These are phyloP conservation scores for Drosophila prolongata DNA, from an alignment of 2,888 invertebrate genomes.

Conservation along the genomic window DNA sequence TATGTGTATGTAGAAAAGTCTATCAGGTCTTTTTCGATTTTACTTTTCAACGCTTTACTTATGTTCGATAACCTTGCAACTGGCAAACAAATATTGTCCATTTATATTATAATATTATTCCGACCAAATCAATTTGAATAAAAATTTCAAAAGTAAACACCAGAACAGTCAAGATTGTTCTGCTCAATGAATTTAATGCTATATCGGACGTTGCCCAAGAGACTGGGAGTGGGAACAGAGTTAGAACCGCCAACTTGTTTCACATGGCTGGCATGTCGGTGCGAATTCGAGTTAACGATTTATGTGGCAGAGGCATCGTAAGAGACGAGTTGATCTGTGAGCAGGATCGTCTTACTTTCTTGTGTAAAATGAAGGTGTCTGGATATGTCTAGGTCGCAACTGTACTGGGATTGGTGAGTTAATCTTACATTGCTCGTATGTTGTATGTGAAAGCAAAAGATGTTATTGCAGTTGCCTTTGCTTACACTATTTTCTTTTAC, in stretches of 20 bases:
- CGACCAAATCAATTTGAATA: neutral
- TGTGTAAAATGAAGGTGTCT: conserved; percentile 12
- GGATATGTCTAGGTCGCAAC: conserved; percentile 19
- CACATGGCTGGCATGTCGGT: conserved; percentile 14
- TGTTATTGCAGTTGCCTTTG: neutral
- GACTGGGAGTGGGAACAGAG: conserved; percentile 22
- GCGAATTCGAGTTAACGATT: conserved; percentile 1
- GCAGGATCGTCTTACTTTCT: neutral
- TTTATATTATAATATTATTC: too few species aligned
- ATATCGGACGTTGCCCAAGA: conserved; percentile 2
- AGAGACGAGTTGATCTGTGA: conserved; percentile 14
- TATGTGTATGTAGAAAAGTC: conserved; percentile 40
- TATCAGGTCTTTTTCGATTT: neutral
- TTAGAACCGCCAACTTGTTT: conserved; percentile 44
- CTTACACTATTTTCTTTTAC: conserved; percentile 3
- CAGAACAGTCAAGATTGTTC: neutral
- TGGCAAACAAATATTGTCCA: neutral
- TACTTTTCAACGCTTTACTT: neutral
- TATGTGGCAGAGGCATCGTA: conserved; percentile 5
- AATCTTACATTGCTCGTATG: conserved; percentile 23
- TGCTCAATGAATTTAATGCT: neutral
- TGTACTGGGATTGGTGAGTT: conserved; percentile 21
- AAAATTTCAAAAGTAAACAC: neutral
- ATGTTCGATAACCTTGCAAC: neutral
- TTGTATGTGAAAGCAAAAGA: conserved; percentile 19